phyloP scores from a whole-genome alignment of 2,888 invertebrate species.

The Labia minor region DNA sequence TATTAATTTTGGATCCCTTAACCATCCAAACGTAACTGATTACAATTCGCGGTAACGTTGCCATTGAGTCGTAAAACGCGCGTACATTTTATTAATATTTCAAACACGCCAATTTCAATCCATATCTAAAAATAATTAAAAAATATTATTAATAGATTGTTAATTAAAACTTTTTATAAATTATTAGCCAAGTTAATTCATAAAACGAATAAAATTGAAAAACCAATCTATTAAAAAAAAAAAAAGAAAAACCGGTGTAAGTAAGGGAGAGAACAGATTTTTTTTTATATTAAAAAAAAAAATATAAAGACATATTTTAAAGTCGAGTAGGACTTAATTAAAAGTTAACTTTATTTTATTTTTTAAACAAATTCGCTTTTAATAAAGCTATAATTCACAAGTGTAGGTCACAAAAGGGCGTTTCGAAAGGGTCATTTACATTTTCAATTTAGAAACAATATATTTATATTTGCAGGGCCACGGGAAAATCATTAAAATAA shows the following conservation, averaged over 20 bases:
- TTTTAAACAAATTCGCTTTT: not conserved
- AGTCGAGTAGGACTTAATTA: not conserved
- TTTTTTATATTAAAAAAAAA: too few species aligned
- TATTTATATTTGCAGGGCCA: not conserved
- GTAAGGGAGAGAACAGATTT: too few species aligned
- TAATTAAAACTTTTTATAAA: not conserved
- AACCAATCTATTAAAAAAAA: not conserved
- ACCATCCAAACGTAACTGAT: too few species aligned
- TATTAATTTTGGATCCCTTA: too few species aligned
- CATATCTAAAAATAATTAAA: too few species aligned
- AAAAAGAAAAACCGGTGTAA: not conserved
- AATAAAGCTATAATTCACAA: not conserved
- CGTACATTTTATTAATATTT: too few species aligned
- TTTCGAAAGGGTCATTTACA: not conserved
- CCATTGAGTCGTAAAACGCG: too few species aligned
- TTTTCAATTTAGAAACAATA: not conserved
- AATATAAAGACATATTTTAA: not conserved
- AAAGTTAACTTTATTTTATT: not conserved
- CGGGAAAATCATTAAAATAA: not conserved
- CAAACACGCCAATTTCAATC: too few species aligned
- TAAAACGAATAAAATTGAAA: not conserved
- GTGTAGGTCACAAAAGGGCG: not conserved
- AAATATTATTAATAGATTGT: not conserved
- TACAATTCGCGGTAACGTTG: too few species aligned
- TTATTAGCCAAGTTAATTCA: not conserved